Conservation (phyloP, 2,888 invertebrate species). For the Acleris literana region DNA sequence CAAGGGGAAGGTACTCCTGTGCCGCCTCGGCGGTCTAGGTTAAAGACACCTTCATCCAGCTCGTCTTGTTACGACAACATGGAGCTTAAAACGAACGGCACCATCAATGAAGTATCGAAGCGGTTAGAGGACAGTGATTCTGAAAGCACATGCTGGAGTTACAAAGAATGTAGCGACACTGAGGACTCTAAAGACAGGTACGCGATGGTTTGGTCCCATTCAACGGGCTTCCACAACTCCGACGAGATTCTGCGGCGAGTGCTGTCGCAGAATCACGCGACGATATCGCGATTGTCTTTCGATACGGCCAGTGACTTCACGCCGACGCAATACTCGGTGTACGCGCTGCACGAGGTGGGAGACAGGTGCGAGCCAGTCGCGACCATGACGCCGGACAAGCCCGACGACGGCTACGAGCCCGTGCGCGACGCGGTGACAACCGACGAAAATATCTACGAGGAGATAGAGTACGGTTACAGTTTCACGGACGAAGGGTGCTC, state of each 20-base stretch:
- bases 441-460: slow-evolving; percentile 80
- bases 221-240: slow-evolving; percentile 75
- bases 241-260: slow-evolving; percentile 68
- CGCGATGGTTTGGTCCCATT: slow-evolving; percentile 74
- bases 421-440: slow-evolving; percentile 70
- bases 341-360: slow-evolving; percentile 75
- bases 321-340: slow-evolving; percentile 66
- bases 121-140: slow-evolving; percentile 67
- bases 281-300: slow-evolving; percentile 69
- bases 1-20: slow-evolving; percentile 60
- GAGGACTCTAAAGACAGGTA: slow-evolving; percentile 60
- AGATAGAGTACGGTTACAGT: slow-evolving; percentile 72
- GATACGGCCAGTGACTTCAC: slow-evolving; percentile 70
- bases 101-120: slow-evolving; percentile 44
- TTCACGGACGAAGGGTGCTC: slow-evolving; percentile 77
- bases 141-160: slow-evolving; percentile 78
- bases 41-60: slow-evolving; percentile 57
- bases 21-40: slow-evolving; percentile 60
- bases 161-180: slow-evolving; percentile 69
- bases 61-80: slow-evolving; percentile 57
- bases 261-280: slow-evolving; percentile 67
- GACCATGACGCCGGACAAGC: slow-evolving; percentile 74
- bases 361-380: slow-evolving; percentile 76
- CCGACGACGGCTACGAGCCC: slow-evolving; percentile 78
- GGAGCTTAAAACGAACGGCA: slow-evolving; percentile 48